Evolutionary conservation across 2,113 vertebrate species (phyloP), one percentile per base, ranked within the genome.

Genomic region (Nycticryphes semicollaris): DNA sequence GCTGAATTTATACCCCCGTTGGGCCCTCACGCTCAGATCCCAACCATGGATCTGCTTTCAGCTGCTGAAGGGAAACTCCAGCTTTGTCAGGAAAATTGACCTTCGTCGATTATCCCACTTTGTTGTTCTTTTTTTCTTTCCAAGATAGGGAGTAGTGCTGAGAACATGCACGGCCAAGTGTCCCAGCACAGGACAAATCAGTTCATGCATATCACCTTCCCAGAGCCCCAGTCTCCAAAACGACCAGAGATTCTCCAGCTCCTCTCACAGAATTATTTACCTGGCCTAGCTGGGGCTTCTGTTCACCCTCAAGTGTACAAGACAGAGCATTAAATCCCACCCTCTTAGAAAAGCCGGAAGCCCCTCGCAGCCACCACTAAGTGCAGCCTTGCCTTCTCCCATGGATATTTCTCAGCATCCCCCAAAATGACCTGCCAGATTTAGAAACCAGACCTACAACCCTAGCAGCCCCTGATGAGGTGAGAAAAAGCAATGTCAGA

Each of bases 11-110:
- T 75, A 86, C 51, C 84, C 80, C 35, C 33, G 3, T 3, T 60
- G 76, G 60, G 73, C 68, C 50, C 57, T 53, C 53, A 70, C 25
- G 53, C 50, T 87, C 77, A 67, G 57, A 91, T 76, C 89, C n/a
- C 53, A 47, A 54, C 80, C 67, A 51, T 15, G 39, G 73, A 69
- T 89, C 48, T 81, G 59, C 85, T 93, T 92, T 89, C 94, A 92
- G 73, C 77, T 93, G 80, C 87, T 92, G 66, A 92, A 93, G 87
- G 89, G 84, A 94, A 89, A 94, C 84, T 91, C 94, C 81, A 84
- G 57, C 62, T 56, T 83, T 59, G 57, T 45, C 47, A 80, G 87
- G 78, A 85, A 89, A 93, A 84, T 3, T 66, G 75, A 93, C 66
- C 77, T 68, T 81, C 54, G 89, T 48, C n/a, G 81, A 31, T 72